Evolutionary conservation across 2,888 invertebrate species (phyloP).

Genomic region (Amaurobius ferox): DNA sequence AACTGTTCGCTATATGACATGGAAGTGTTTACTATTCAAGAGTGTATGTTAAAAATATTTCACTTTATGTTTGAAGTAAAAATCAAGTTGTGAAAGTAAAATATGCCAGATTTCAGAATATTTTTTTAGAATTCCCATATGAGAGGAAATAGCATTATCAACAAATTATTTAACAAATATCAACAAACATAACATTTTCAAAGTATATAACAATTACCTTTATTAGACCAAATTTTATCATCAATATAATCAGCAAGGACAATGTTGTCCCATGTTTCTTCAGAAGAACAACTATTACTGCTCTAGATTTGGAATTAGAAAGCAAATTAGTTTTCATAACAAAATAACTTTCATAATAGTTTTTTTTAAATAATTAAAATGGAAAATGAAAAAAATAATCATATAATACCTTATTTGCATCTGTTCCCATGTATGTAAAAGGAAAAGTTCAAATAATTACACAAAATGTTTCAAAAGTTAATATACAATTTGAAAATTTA

Average conservation of each 20-base stretch:
- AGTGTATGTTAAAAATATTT: too few species aligned
- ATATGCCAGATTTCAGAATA: too few species aligned
- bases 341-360: too few species aligned
- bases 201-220: slow-evolving; percentile 7
- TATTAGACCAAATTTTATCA: slow-evolving; percentile 41
- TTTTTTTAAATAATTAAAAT: not conserved
- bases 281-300: slow-evolving; percentile 24
- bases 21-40: too few species aligned
- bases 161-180: too few species aligned
- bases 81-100: too few species aligned
- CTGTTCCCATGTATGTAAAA: not conserved
- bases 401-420: not conserved
- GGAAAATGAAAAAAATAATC: not conserved
- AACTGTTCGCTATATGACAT: too few species aligned
- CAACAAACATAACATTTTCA: too few species aligned
- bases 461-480: not conserved
- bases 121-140: too few species aligned
- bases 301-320: slow-evolving; percentile 9
- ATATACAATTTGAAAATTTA: too few species aligned
- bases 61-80: too few species aligned
- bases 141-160: too few species aligned
- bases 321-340: not conserved
- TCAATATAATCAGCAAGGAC: slow-evolving; percentile 35
- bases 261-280: slow-evolving; percentile 44
- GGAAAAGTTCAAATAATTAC: not conserved